Conservation (phyloP, 2,113 vertebrate genomes). For the Balaenoptera acutorostrata region DNA sequence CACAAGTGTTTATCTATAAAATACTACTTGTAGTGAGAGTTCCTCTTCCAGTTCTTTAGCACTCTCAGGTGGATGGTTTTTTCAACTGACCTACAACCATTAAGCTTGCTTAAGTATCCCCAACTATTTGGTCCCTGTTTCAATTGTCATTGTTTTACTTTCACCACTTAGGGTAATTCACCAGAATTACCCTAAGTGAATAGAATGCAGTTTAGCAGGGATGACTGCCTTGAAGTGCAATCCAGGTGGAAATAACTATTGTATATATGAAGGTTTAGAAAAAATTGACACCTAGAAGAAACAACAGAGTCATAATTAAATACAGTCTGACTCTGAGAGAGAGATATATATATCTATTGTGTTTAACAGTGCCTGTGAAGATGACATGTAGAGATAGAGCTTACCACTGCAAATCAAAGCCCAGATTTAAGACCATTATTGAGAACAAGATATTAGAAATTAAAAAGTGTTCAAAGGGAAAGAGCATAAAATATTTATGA, state of each 20-base stretch:
- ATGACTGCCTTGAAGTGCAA: neutral
- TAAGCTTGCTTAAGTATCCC: conserved; percentile 34
- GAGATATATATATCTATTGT: neutral
- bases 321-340: neutral
- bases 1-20: conserved; percentile 32
- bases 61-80: conserved; percentile 20
- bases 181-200: neutral
- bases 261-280: neutral
- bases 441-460: neutral
- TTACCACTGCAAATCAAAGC: neutral
- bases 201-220: neutral
- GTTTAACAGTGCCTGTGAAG: neutral
- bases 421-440: neutral
- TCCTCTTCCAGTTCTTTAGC: conserved; percentile 21
- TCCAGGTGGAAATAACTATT: neutral
- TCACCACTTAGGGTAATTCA: neutral
- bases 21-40: conserved; percentile 42
- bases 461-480: conserved; percentile 35
- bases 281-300: neutral
- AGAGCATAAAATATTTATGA: neutral
- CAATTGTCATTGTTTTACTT: neutral
- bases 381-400: neutral
- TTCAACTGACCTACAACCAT: conserved; percentile 43
- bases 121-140: neutral
- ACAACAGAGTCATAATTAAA: neutral